Conservation (phyloP, 2,888 invertebrate species). For the Acholoe squamosa region DNA sequence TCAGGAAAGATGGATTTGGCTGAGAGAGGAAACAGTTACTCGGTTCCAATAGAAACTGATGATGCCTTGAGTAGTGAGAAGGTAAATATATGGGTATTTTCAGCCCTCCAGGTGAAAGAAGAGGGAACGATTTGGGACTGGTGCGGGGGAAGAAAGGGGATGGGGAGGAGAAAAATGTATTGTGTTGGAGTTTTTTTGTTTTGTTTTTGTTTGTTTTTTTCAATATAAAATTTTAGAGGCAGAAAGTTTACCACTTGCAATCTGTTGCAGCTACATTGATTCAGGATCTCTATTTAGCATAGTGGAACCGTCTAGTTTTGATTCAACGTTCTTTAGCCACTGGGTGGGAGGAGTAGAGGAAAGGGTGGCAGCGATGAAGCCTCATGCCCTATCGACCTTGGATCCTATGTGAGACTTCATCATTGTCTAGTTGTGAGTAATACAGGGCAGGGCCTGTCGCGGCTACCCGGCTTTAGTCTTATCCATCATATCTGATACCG, state of each 20-base stretch:
- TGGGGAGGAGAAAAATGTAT: too few species aligned
- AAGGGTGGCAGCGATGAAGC: background rate
- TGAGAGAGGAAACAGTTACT: conserved; percentile 20
- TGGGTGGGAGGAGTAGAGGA: background rate
- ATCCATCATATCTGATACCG: conserved; percentile 8
- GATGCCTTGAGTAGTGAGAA: background rate
- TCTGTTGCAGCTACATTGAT: too few species aligned
- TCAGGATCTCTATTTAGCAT: background rate
- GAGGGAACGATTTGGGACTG: too few species aligned
- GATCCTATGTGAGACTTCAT: conserved; percentile 9
- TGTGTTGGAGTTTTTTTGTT: too few species aligned
- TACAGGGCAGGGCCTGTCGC: background rate
- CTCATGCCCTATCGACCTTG: background rate
- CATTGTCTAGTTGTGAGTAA: conserved; percentile 20
- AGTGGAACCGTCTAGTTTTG: background rate
- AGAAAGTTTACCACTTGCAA: too few species aligned
- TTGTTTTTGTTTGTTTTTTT: too few species aligned
- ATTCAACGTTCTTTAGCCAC: background rate
- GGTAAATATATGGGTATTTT: background rate
- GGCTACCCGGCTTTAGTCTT: background rate
- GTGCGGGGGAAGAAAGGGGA: too few species aligned
- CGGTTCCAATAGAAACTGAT: background rate
- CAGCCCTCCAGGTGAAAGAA: too few species aligned
- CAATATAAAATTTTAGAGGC: too few species aligned
- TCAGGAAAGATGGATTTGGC: background rate